Evolutionary conservation across 2,113 vertebrate species (phyloP).

Genomic region (Lepus timidus): DNA sequence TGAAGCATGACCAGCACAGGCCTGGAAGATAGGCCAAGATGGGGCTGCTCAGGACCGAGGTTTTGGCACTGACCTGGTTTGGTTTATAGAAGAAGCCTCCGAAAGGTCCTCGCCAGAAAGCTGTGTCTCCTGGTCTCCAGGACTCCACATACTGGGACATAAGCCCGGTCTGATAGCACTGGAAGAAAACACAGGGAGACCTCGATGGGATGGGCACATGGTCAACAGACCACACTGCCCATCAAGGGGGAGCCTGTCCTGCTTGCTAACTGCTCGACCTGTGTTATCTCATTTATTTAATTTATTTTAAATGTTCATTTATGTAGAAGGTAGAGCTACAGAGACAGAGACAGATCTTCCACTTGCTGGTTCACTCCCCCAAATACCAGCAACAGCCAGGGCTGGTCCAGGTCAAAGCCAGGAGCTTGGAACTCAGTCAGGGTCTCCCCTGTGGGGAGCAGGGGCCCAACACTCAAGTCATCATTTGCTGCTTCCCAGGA

Average conservation of each 20-base stretch:
- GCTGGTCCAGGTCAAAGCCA: too few species aligned
- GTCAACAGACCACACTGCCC: not conserved
- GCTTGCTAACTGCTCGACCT: not conserved
- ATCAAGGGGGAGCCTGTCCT: rapidly evolving
- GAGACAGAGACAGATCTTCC: too few species aligned
- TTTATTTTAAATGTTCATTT: too few species aligned
- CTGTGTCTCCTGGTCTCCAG: constrained; percentile 87
- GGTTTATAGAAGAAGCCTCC: constrained; percentile 89
- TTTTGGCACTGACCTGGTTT: constrained; percentile 87
- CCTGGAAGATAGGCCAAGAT: not conserved
- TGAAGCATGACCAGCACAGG: not conserved
- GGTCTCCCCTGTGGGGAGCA: too few species aligned
- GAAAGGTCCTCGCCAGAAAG: constrained; percentile 90
- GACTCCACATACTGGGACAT: constrained; percentile 89
- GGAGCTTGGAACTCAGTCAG: too few species aligned
- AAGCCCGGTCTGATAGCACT: constrained; percentile 89
- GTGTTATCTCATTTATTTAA: not conserved
- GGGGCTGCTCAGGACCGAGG: not conserved
- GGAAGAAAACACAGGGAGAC: constrained; percentile 47
- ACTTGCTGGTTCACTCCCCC: too few species aligned
- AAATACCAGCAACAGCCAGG: too few species aligned
- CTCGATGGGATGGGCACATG: not conserved
- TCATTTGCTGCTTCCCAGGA: too few species aligned
- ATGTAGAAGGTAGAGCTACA: too few species aligned
- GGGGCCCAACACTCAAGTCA: too few species aligned